Base-by-base conservation (phyloP, 2,888 invertebrate species). In the Synergus laeviventris region DNA sequence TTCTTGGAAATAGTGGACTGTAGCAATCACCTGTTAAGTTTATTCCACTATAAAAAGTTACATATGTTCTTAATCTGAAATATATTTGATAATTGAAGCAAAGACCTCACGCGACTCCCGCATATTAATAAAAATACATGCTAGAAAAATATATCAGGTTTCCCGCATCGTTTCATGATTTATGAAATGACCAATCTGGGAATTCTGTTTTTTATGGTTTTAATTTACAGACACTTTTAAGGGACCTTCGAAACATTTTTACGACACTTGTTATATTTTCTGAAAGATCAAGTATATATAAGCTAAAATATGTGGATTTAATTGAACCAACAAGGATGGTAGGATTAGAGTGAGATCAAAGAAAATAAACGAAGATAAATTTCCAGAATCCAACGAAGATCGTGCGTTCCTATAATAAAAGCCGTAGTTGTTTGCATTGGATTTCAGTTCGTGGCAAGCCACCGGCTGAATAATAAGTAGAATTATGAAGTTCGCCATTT, bases 81-180 rank as follows among this genome's bases (percentile, higher is more conserved):
- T 64, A 31, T 64, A 21, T 21, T 64, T 21, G 64, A 42, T 64
- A 64, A 64, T 38, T 12, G 18, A 11, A 21, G 21, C 18, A 62
- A 39, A 64, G 12, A 12, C 21, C 18, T 38, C 64, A 42, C 64
- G 64, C 64, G 64, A 42, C 24, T 21, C 18, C 39, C 14, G 18
- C 64, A 64, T 64, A 39, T 42, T 66, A 42, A 14, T 1, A 38
- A 38, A 61, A 61, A 64, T 11, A 42, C 18, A 5, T 21, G 18
- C 60, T 18, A 16, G 60, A 24, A 66, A 45, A 66, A 42, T 66
- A 42, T 66, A 38, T 42, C 64, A 18, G 64, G 16, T 24, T 66
- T 66, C 64, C 64, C 64, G 42, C 64, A 66, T 66, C 16, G 24
- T 21, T 66, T 16, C 18, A 42, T 66, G 42, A 66, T 66, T 42